Evolutionary conservation across 2,797 vertebrate species (phyloP).

Genomic region (Valencia hispanica): DNA sequence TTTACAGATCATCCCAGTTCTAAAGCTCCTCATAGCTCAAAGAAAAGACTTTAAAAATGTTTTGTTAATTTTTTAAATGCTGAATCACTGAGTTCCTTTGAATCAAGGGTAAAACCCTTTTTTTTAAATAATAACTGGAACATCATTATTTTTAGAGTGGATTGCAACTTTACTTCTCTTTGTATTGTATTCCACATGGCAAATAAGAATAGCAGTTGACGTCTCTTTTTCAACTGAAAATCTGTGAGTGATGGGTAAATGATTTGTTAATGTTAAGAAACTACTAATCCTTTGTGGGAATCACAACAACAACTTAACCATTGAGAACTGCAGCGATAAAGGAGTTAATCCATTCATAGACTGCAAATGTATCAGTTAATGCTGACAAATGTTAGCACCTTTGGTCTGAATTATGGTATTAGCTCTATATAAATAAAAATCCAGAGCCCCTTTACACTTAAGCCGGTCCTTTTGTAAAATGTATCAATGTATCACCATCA

Average conservation of each 20-base stretch:
- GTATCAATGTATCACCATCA: slow-evolving; percentile 11
- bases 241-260: slow-evolving; percentile 4
- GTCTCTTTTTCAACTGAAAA: background rate
- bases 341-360: background rate
- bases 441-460: slow-evolving; percentile 22
- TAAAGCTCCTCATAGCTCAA: no score
- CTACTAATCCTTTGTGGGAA: slow-evolving; percentile 33
- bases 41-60: no score
- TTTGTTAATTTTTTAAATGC: no score
- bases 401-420: slow-evolving; percentile 33
- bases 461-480: slow-evolving; percentile 29
- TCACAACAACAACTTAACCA: slow-evolving; percentile 36
- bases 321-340: slow-evolving; percentile 37
- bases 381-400: slow-evolving; percentile 35
- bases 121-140: no score
- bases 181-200: no score
- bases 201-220: no score
- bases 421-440: slow-evolving; percentile 26
- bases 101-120: no score
- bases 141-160: no score
- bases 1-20: no score
- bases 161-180: no score
- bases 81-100: no score
- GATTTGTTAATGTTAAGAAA: slow-evolving; percentile 1
- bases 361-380: slow-evolving; percentile 38